These are phyloP conservation scores for Himalopsyche phryganea DNA, from an alignment of 1,140 invertebrate species.

Conservation along the genomic window DNA sequence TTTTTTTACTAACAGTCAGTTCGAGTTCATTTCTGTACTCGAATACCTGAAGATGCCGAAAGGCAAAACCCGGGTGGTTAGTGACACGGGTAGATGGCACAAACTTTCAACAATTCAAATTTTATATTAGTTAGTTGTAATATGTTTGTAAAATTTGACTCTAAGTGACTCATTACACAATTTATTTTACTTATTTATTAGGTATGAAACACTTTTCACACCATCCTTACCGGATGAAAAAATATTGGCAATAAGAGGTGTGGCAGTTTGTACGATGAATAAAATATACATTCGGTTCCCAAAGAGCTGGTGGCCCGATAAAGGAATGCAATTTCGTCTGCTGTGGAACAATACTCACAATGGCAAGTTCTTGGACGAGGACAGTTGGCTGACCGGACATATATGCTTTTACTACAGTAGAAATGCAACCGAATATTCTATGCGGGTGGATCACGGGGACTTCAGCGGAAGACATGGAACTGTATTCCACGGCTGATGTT, in stretches of 20 bases:
- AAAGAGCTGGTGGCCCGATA: conserved; percentile 59
- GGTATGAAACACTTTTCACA: conserved; percentile 56
- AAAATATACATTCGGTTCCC: conserved; percentile 70
- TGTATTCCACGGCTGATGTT: conserved; percentile 48
- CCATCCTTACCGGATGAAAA: conserved; percentile 60
- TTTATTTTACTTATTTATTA: conserved; percentile 33
- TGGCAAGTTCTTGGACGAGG: conserved; percentile 38
- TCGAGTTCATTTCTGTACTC: no score
- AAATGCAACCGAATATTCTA: conserved; percentile 64
- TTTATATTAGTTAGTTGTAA: no score
- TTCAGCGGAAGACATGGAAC: conserved; percentile 57
- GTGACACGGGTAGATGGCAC: no score
- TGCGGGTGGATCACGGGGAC: conserved; percentile 60
- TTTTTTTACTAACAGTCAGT: no score
- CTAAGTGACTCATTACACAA: no score
- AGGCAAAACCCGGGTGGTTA: no score
- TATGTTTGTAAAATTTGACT: no score
- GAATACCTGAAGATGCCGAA: no score
- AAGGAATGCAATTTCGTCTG: conserved; percentile 49
- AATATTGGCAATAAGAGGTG: conserved; percentile 58
- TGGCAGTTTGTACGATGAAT: conserved; percentile 68
- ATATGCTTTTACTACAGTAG: conserved; percentile 63
- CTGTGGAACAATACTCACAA: conserved; percentile 59
- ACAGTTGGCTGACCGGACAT: conserved; percentile 61
- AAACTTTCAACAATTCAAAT: no score